Percentiles rank a stretch among this genome's conserved stretches.
Conservation (phyloP, 2,797 vertebrate genomes). For the Craterocephalus amniculus region DNA sequence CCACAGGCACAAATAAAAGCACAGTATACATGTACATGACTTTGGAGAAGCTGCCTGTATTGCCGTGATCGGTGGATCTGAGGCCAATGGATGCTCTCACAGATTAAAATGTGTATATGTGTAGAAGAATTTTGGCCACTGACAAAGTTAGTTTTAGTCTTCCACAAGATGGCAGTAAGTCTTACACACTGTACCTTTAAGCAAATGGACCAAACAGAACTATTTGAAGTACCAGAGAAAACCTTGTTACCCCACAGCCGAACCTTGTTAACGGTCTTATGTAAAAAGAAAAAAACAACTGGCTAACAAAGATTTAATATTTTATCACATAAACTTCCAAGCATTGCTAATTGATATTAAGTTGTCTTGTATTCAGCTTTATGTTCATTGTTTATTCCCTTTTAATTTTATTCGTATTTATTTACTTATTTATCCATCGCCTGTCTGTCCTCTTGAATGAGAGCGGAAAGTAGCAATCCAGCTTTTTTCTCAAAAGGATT, state of each 20-base stretch:
- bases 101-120: too few species aligned
- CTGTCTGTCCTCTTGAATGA: constrained; percentile 35
- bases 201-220: constrained; percentile 17
- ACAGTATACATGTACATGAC: too few species aligned
- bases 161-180: not conserved
- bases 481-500: constrained; percentile 40
- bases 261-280: constrained; percentile 15
- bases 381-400: constrained; percentile 36
- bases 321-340: constrained; percentile 37
- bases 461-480: constrained; percentile 42
- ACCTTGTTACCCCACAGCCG: constrained; percentile 7
- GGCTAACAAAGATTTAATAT: constrained; percentile 20
- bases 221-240: constrained; percentile 40
- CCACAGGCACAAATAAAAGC: too few species aligned
- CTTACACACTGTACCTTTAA: not conserved
- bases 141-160: too few species aligned
- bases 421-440: not conserved
- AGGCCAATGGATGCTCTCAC: too few species aligned
- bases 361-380: constrained; percentile 20
- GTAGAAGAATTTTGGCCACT: too few species aligned
- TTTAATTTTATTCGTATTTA: constrained; percentile 6
- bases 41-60: too few species aligned
- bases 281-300: constrained; percentile 14
- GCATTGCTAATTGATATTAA: constrained; percentile 38
- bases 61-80: too few species aligned